Evolutionary conservation across 1,140 invertebrate species (phyloP).

Genomic region (Apis laboriosa): DNA sequence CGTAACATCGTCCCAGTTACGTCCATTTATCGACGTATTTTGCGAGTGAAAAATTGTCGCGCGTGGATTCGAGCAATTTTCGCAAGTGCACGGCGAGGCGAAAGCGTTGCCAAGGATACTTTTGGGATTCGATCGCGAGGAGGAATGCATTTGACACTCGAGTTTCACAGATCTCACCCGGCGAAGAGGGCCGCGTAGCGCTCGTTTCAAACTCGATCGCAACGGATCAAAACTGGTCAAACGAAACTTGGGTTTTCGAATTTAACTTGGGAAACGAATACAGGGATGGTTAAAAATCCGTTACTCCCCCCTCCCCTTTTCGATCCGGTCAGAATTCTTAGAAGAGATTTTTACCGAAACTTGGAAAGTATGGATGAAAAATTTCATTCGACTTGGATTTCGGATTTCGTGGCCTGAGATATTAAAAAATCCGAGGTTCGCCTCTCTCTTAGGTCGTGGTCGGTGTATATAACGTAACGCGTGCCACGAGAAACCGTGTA

Average conservation of each 20-base stretch:
- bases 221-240: conserved; percentile 52
- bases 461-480: background rate
- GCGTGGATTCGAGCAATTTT: background rate
- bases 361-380: background rate
- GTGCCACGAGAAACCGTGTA: background rate
- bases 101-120: conserved; percentile 22
- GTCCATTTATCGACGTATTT: background rate
- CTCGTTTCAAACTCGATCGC: conserved; percentile 32
- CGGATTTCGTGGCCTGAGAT: background rate
- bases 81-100: background rate
- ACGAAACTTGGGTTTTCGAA: conserved; percentile 45
- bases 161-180: conserved; percentile 33
- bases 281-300: background rate
- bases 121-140: conserved; percentile 42
- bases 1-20: background rate
- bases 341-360: too few species aligned
- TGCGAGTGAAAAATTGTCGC: background rate
- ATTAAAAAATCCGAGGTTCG: background rate
- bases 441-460: background rate
- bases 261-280: conserved; percentile 44
- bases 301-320: too few species aligned
- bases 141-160: conserved; percentile 54
- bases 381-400: background rate
- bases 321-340: too few species aligned
- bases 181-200: background rate